Percentiles rank a stretch among this genome's conserved stretches.
phyloP scores from a whole-genome alignment of 2,797 vertebrate genomes.

The Gambusia yucatana region DNA sequence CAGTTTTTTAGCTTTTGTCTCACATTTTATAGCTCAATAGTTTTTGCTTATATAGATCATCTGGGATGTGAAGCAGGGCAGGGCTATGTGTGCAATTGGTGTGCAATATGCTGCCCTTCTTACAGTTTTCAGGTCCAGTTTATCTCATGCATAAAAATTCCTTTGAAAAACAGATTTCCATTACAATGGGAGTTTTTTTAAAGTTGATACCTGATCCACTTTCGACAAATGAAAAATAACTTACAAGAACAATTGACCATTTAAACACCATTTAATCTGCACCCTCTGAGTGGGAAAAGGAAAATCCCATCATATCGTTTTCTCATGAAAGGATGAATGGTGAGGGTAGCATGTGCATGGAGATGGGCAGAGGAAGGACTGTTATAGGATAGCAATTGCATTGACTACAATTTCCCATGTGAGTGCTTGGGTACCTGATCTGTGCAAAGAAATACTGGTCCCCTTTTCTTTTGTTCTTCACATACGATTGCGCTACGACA shows the following conservation, averaged over 20 bases:
- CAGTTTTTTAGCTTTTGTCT: too few relatives aligned
- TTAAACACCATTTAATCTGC: conserved; percentile 41
- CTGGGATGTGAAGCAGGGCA: too few relatives aligned
- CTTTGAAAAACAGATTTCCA: not conserved
- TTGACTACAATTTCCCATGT: conserved; percentile 76
- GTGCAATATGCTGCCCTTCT: too few relatives aligned
- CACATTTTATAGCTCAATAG: too few relatives aligned
- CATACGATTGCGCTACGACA: conserved; percentile 22
- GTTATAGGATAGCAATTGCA: conserved; percentile 59
- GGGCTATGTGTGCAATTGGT: too few relatives aligned
- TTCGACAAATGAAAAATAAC: conserved; percentile 4
- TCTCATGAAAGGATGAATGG: conserved; percentile 61
- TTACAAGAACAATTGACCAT: conserved; percentile 10
- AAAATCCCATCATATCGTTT: conserved; percentile 46
- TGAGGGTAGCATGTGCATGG: conserved; percentile 48
- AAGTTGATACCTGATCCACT: not conserved
- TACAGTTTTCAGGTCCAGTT: too few relatives aligned
- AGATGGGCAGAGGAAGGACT: conserved; percentile 49
- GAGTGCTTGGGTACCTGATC: conserved; percentile 76
- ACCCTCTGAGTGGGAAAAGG: conserved; percentile 39
- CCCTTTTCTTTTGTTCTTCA: conserved; percentile 61
- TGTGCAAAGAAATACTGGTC: conserved; percentile 62
- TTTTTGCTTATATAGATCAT: too few relatives aligned
- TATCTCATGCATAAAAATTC: not conserved
- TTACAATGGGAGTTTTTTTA: not conserved